These are phyloP conservation scores for Eilema depressum DNA, from an alignment of 2,888 invertebrate species.

Conservation along the genomic window DNA sequence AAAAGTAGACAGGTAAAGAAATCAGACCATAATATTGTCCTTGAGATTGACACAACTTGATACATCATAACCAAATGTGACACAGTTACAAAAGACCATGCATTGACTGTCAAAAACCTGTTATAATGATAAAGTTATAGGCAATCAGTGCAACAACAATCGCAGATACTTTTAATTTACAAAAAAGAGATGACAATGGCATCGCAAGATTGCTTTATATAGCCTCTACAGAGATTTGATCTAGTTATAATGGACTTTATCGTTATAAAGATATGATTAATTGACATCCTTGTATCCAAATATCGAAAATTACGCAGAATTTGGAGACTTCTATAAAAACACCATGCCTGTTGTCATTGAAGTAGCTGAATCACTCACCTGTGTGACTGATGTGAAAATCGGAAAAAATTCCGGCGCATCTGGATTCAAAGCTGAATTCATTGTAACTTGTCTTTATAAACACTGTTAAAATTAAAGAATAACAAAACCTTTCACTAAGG, in stretches of 20 bases:
- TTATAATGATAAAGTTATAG: not conserved
- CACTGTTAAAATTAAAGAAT: conserved; percentile 46
- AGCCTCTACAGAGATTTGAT: not conserved
- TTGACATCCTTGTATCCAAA: not conserved
- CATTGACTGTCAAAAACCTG: not conserved
- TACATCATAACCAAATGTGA: not conserved
- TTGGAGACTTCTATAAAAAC: conserved; percentile 40
- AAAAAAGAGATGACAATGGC: not conserved
- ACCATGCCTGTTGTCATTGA: conserved; percentile 65
- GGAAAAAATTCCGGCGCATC: conserved; percentile 80
- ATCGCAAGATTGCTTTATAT: not conserved
- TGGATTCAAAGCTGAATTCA: conserved; percentile 77
- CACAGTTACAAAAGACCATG: not conserved
- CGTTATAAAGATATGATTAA: not conserved
- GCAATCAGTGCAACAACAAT: not conserved
- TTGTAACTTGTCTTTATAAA: too few species aligned
- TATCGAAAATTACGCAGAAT: conserved; percentile 29
- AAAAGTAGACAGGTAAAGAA: not conserved
- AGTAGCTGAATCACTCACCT: conserved; percentile 66
- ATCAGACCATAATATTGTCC: not conserved
- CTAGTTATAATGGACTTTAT: not conserved
- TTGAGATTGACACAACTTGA: not conserved
- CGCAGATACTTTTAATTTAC: not conserved
- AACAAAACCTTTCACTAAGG: conserved; percentile 44
- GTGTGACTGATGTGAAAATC: conserved; percentile 65